Evolutionary conservation across 2,888 invertebrate species (phyloP).

Genomic region (Caenorhabditis sp.): DNA sequence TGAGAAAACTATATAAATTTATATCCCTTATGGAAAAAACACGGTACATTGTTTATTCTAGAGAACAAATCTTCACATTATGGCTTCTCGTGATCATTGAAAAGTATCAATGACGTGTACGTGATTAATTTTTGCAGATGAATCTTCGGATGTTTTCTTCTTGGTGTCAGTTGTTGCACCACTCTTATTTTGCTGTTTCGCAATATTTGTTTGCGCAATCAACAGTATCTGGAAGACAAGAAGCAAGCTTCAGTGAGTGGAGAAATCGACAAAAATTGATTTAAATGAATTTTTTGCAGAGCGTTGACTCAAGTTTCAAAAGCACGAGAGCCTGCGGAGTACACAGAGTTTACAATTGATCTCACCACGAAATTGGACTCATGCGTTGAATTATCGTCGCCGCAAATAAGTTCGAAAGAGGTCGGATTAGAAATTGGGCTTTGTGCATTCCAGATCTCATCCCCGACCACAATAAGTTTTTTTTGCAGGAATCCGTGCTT

Average conservation of each 20-base stretch:
- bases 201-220: conserved; percentile 56
- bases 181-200: conserved; percentile 56
- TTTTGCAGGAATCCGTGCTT: conserved; percentile 49
- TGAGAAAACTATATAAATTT: too few species aligned
- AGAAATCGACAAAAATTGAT: background rate
- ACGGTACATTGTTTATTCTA: too few species aligned
- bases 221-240: conserved; percentile 52
- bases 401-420: conserved; percentile 43
- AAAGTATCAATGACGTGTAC: too few species aligned
- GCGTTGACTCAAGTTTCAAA: conserved; percentile 35
- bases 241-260: conserved; percentile 44
- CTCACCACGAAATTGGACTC: conserved; percentile 55
- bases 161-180: conserved; percentile 53
- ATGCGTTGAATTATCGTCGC: conserved; percentile 53
- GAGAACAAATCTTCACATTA: background rate
- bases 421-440: conserved; percentile 4
- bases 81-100: background rate
- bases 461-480: background rate
- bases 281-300: conserved; percentile 14
- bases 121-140: conserved; percentile 24
- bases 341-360: conserved; percentile 52
- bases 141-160: conserved; percentile 52
- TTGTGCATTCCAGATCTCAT: too few species aligned
- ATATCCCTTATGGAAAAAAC: too few species aligned
- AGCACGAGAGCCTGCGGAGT: conserved; percentile 41